These are phyloP conservation scores for Calycopis cecrops DNA, from an alignment of 1,140 invertebrate genomes.

Conservation along the genomic window DNA sequence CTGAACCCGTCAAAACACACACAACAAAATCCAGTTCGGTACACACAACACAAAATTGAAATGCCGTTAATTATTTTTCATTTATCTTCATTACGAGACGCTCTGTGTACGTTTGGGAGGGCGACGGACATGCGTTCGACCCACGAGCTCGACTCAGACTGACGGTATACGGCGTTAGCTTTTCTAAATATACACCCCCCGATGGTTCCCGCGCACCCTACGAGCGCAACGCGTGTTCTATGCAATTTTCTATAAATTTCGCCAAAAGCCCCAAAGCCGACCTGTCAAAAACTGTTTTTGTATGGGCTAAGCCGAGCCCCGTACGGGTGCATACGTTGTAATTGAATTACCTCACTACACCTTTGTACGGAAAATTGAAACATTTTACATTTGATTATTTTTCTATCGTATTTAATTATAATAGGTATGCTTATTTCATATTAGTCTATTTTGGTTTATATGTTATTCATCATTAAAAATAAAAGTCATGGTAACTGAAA, in stretches of 20 bases:
- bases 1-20: constrained; percentile 33
- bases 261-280: constrained; percentile 63
- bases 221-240: constrained; percentile 60
- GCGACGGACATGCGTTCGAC: constrained; percentile 39
- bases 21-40: constrained; percentile 55
- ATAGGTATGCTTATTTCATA: too few species aligned
- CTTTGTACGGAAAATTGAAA: constrained; percentile 36
- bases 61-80: constrained; percentile 46
- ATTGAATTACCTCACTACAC: constrained; percentile 65
- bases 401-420: too few species aligned
- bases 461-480: too few species aligned
- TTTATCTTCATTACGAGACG: constrained; percentile 54
- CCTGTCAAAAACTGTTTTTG: constrained; percentile 71
- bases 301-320: constrained; percentile 34
- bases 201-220: constrained; percentile 59
- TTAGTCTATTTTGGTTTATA: too few species aligned
- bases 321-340: constrained; percentile 44
- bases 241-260: constrained; percentile 75
- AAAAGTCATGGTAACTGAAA: too few species aligned
- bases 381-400: neutral
- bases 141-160: constrained; percentile 48
- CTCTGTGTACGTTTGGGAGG: constrained; percentile 28
- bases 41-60: constrained; percentile 49
- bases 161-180: constrained; percentile 44
- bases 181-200: constrained; percentile 69